These are phyloP conservation scores for Harpalus rubripes DNA, from an alignment of 2,888 invertebrate species.

Conservation along the genomic window DNA sequence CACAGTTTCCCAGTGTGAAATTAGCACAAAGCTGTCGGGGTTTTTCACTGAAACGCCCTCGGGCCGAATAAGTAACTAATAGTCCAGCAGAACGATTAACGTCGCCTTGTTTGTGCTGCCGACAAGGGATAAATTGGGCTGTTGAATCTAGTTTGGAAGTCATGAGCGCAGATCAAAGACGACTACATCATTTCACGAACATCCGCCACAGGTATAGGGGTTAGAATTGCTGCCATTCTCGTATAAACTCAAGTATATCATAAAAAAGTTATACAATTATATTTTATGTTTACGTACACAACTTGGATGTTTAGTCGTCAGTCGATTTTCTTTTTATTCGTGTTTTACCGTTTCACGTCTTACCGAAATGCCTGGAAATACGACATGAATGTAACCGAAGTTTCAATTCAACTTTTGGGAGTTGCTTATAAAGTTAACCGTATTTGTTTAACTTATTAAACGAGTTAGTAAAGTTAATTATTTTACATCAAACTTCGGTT, in stretches of 20 bases:
- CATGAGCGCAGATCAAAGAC: conserved; percentile 61
- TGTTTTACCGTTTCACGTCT: conserved; percentile 5
- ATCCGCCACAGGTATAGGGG: no score
- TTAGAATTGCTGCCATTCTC: neutral
- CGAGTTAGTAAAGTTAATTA: conserved; percentile 48
- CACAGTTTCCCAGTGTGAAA: conserved; percentile 14
- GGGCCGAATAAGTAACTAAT: conserved; percentile 20
- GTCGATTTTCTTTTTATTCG: conserved; percentile 26
- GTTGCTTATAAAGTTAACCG: conserved; percentile 48
- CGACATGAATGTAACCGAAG: conserved; percentile 1
- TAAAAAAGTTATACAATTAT: conserved; percentile 27
- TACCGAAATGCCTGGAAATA: neutral
- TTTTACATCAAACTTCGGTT: conserved; percentile 33
- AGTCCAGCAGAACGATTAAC: conserved; percentile 39
- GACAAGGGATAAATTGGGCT: conserved; percentile 58
- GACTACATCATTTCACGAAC: conserved; percentile 42
- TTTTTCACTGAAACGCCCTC: conserved; percentile 43
- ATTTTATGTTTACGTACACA: neutral
- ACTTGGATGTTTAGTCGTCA: conserved; percentile 28
- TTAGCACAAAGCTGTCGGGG: conserved; percentile 39
- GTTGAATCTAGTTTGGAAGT: conserved; percentile 63
- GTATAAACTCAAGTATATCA: conserved; percentile 11
- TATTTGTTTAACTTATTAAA: conserved; percentile 44
- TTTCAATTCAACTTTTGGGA: conserved; percentile 21
- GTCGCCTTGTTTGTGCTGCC: conserved; percentile 52